These are phyloP conservation scores for Mesocentrotus franciscanus DNA, from an alignment of 53 echinoderm and acorn worm species.

Conservation along the genomic window DNA sequence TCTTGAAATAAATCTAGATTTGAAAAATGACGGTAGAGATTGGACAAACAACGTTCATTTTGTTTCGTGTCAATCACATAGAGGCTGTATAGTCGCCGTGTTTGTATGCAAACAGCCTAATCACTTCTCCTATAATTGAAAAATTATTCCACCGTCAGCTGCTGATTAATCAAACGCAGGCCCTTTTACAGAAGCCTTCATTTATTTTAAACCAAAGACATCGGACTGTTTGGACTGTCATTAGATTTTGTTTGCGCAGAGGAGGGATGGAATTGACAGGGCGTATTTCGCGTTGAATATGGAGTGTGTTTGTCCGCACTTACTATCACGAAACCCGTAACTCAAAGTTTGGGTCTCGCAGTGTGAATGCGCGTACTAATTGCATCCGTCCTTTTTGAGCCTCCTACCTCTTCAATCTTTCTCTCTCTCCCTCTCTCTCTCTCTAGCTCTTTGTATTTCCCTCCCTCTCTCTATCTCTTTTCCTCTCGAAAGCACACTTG, in stretches of 20 bases:
- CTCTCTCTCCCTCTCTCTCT: not conserved
- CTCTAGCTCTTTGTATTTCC: not conserved
- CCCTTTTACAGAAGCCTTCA: slow-evolving; percentile 33
- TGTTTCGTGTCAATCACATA: slow-evolving; percentile 43
- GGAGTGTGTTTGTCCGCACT: not conserved
- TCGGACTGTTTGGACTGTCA: slow-evolving; percentile 25
- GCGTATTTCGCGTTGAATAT: not conserved
- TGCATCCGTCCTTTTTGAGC: not conserved
- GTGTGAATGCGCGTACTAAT: slow-evolving; percentile 14
- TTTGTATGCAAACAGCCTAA: slow-evolving; percentile 51
- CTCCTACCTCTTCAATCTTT: not conserved
- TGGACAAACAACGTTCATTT: slow-evolving; percentile 13
- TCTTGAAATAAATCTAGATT: not conserved
- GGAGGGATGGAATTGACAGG: not conserved
- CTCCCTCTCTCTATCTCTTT: not conserved
- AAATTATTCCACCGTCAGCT: slow-evolving; percentile 60
- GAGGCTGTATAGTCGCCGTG: not conserved
- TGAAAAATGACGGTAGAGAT: not conserved
- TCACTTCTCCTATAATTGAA: slow-evolving; percentile 64
- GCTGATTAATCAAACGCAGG: slow-evolving; percentile 56
- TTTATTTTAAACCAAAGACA: slow-evolving; percentile 1
- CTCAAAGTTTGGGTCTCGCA: not conserved
- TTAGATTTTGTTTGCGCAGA: slow-evolving; percentile 8
- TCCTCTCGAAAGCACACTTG: not conserved
- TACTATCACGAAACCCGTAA: not conserved